Evolutionary conservation across 1,140 invertebrate species (phyloP).

Genomic region (Popillia japonica): DNA sequence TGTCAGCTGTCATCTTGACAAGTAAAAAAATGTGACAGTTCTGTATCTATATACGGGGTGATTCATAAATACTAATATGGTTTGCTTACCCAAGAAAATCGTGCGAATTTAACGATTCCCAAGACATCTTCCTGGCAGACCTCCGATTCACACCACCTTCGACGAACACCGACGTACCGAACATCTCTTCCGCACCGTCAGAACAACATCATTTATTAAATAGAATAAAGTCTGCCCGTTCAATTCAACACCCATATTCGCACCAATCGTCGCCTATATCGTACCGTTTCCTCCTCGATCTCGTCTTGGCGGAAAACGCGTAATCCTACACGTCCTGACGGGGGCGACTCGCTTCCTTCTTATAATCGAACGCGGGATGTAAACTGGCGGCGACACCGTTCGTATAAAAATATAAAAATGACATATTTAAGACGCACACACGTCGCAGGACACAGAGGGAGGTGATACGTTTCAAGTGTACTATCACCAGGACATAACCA

Average conservation of each 20-base stretch:
- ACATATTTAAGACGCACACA: not conserved
- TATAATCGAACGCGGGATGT: not conserved
- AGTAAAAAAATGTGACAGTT: too few species aligned
- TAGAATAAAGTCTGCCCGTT: not conserved
- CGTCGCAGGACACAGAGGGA: too few species aligned
- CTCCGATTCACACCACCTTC: not conserved
- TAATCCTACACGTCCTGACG: too few species aligned
- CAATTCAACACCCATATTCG: not conserved
- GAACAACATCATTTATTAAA: not conserved
- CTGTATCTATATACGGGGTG: too few species aligned
- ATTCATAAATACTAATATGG: too few species aligned
- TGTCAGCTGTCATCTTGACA: too few species aligned
- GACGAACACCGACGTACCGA: not conserved
- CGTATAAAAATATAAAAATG: conserved; percentile 28
- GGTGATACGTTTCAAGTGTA: not conserved
- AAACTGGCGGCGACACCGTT: not conserved
- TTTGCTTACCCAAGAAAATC: conserved; percentile 17
- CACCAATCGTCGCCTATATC: not conserved
- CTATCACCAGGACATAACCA: conserved; percentile 16
- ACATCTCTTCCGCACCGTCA: not conserved
- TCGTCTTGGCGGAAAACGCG: not conserved
- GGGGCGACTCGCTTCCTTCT: not conserved
- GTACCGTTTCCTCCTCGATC: not conserved
- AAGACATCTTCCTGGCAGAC: not conserved
- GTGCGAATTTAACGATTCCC: conserved; percentile 17